Conservation (phyloP, 2,888 invertebrate species). For the Phorcus lineatus region DNA sequence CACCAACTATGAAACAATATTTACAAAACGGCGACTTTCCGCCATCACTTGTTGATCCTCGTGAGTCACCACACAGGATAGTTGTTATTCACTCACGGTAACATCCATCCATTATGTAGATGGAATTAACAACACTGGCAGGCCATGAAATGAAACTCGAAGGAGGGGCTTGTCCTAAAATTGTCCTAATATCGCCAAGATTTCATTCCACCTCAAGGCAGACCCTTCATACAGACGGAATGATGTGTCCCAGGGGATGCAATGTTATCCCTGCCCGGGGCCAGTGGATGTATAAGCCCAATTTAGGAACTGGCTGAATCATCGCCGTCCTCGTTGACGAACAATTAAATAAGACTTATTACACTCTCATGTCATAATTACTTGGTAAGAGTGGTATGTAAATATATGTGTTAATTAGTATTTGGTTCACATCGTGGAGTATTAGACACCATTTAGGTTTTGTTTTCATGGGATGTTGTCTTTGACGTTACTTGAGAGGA, state of each 20-base stretch:
- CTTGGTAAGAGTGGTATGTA: too few relatives aligned
- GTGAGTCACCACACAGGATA: not conserved
- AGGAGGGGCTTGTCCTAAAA: not conserved
- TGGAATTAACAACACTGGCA: not conserved
- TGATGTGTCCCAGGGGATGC: not conserved
- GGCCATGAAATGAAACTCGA: not conserved
- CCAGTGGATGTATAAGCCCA: not conserved
- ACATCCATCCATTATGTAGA: constrained; percentile 4
- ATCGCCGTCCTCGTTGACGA: not conserved
- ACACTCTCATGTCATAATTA: too few relatives aligned
- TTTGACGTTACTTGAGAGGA: too few relatives aligned
- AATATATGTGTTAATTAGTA: too few relatives aligned
- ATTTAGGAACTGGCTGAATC: not conserved
- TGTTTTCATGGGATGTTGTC: too few relatives aligned
- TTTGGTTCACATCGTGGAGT: too few relatives aligned
- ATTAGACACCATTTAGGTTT: too few relatives aligned
- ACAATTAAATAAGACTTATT: too few relatives aligned
- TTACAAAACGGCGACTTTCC: too few relatives aligned
- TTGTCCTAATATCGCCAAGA: not conserved
- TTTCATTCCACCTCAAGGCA: not conserved
- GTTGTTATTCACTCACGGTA: constrained; percentile 2
- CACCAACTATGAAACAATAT: too few relatives aligned
- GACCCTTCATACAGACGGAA: not conserved
- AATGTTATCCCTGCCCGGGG: not conserved
- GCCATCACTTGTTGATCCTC: not conserved